Conservation (phyloP, 2,888 invertebrate genomes). For the Lapara coniferarum region DNA sequence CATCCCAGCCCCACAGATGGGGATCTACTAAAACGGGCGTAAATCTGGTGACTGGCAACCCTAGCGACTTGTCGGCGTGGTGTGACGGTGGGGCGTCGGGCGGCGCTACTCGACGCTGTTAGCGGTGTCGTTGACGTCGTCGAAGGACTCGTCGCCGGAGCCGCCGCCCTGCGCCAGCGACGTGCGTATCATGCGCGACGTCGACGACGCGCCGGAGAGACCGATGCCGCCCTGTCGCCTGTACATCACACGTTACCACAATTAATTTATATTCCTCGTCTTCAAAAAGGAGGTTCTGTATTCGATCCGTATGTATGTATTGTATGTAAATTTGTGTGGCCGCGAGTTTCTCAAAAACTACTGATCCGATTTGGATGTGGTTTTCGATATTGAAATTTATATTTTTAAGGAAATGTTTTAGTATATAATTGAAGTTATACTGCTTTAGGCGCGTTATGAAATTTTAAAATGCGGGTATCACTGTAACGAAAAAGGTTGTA, state of each 20-base stretch:
- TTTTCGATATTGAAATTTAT: no score
- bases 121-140: conserved; percentile 88
- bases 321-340: no score
- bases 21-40: background rate
- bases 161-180: conserved; percentile 87
- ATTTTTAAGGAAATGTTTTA: no score
- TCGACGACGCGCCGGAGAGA: conserved; percentile 84
- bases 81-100: background rate
- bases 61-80: background rate
- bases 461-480: no score
- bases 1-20: no score
- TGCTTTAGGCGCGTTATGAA: no score
- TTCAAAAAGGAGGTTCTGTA: no score
- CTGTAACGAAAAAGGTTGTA: no score
- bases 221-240: conserved; percentile 84
- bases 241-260: conserved; percentile 31
- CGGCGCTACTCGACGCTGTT: conserved; percentile 86
- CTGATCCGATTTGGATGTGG: no score
- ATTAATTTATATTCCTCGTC: background rate
- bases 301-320: no score
- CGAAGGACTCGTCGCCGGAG: conserved; percentile 89
- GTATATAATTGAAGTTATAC: no score
- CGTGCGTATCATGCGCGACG: conserved; percentile 87
- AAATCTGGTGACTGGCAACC: background rate
- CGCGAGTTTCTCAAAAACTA: no score